Base-by-base conservation (phyloP, 37 sponge, comb jelly and placozoan species). In the Bolinopsis microptera region DNA sequence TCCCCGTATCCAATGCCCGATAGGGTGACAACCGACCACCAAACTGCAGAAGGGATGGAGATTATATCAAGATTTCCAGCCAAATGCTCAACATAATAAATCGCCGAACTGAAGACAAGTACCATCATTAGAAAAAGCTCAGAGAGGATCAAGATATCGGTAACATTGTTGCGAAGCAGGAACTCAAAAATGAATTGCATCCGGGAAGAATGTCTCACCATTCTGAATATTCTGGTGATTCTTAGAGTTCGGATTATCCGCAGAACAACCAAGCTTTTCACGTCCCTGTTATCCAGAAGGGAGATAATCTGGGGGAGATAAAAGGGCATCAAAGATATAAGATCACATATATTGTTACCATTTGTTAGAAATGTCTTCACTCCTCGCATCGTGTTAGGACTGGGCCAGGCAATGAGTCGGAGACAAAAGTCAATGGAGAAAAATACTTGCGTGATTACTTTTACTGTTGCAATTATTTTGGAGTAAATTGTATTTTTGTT, bases 211-310 rank as follows among this genome's bases (percentile, higher is more conserved):
- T 72, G 75, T 2, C 75, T 5, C 2, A 72, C 75, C 3, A 72
- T 72, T 28, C 75, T n/a, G 75, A 72, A 72, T 24, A 72, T 72
- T 28, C 75, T n/a, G 75, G 75, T 72, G 31, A 72, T 30, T 21
- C 75, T n/a, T 3, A 72, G 18, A 30, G 75, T 72, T 28, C 75
- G 75, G 75, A 72, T 72, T 30, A 72, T 72, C 75, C 75, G 75
- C 5, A 72, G 5, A 72, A 72, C 75, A 72, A 72, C 75, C 26
- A 72, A n/a, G 26, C 75, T 72, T 28, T 28, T 72, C 22, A 72
- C 75, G 31, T 72, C 75, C 5, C 75, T 5, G 75, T 72, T n/a
- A n/a, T 28, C 75, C 13, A 72, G 31, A n/a, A 72, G 75, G 26
- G 26, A 28, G 26, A 72, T 72, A 5, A 72, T 24, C 75, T 72